Conservation (phyloP, 92 coral and sea anemone species). For the Isaurus tuberculatus region DNA sequence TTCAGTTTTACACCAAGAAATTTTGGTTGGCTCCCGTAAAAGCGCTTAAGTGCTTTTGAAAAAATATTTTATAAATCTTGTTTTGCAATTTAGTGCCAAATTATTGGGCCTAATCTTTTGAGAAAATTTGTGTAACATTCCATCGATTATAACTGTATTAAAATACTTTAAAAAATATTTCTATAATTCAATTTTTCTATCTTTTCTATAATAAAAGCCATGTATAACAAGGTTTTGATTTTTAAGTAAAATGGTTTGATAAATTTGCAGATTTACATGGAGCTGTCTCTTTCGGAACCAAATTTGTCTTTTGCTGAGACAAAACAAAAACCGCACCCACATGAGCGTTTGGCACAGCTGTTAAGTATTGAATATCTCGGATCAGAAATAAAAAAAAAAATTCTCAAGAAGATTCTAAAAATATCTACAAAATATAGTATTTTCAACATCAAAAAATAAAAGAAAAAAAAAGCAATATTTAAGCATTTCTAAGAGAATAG, state of each 20-base stretch:
- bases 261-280: slow-evolving; percentile 24
- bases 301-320: slow-evolving; percentile 41
- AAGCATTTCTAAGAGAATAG: not conserved
- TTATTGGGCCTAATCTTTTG: not conserved
- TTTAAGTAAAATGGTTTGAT: slow-evolving; percentile 18
- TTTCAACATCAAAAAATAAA: not conserved
- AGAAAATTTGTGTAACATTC: slow-evolving; percentile 20
- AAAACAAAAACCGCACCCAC: slow-evolving; percentile 52
- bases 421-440: not conserved
- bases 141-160: slow-evolving; percentile 20
- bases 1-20: not conserved
- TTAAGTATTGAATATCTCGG: slow-evolving; percentile 37
- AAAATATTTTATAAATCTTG: not conserved
- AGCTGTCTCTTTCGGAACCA: slow-evolving; percentile 34
- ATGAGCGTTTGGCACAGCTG: slow-evolving; percentile 35
- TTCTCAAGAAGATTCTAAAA: slow-evolving; percentile 3
- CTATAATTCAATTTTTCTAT: slow-evolving; percentile 43
- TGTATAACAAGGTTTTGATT: slow-evolving; percentile 21
- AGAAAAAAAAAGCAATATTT: not conserved
- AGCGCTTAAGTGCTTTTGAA: not conserved
- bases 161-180: slow-evolving; percentile 4
- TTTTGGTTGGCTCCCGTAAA: not conserved
- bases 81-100: not conserved
- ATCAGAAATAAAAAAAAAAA: slow-evolving; percentile 35
- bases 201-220: slow-evolving; percentile 13